Conservation (phyloP, 1,140 invertebrate species). For the Lethrus apterus region DNA sequence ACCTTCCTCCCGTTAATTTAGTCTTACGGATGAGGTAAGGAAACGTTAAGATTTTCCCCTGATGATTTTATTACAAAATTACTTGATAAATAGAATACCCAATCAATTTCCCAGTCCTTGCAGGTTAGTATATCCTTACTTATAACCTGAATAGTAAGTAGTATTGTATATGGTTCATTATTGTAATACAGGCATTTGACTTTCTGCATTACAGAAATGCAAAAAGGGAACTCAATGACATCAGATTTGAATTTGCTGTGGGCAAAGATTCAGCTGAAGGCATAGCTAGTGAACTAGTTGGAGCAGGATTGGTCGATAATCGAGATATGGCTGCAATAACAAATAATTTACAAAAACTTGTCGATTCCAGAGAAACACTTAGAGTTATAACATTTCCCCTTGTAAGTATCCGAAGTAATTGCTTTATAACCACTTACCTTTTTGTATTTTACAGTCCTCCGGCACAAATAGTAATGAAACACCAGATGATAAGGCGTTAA, state of each 20-base stretch:
- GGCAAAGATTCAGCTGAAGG: constrained; percentile 91
- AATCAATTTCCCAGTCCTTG: constrained; percentile 17
- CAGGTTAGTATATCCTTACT: constrained; percentile 18
- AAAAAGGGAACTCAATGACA: constrained; percentile 90
- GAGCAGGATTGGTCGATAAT: constrained; percentile 88
- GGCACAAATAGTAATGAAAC: constrained; percentile 73
- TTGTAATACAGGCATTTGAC: constrained; percentile 2
- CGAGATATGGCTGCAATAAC: constrained; percentile 87
- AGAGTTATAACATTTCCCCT: constrained; percentile 85
- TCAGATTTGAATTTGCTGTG: constrained; percentile 90
- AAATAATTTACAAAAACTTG: constrained; percentile 84
- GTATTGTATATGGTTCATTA: background rate
- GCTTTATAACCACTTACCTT: too few relatives aligned
- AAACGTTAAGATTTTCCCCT: constrained; percentile 1
- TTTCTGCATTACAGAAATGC: constrained; percentile 61
- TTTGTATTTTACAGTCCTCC: constrained; percentile 71
- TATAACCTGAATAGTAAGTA: background rate
- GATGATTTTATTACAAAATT: background rate
- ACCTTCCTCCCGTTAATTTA: constrained; percentile 55
- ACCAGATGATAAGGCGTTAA: constrained; percentile 86
- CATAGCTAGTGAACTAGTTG: constrained; percentile 88
- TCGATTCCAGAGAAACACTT: constrained; percentile 56
- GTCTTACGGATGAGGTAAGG: constrained; percentile 67
- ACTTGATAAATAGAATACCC: constrained; percentile 1
- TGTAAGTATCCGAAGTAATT: constrained; percentile 50